Evolutionary conservation across 2,113 vertebrate genomes (phyloP).

Genomic region (Pagrus major): DNA sequence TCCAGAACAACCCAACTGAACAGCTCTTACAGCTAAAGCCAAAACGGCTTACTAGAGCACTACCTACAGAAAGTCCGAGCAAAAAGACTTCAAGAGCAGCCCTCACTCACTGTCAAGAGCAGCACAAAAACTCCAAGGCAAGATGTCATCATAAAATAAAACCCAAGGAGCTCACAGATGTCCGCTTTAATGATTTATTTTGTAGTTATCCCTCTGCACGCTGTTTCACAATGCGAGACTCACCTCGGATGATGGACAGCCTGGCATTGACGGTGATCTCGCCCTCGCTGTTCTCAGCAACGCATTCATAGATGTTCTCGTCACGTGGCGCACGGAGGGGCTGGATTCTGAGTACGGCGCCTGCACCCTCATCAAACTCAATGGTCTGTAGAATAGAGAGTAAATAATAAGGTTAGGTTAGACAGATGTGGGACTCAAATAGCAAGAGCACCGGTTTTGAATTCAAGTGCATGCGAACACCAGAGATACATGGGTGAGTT

Average conservation of each 20-base stretch:
- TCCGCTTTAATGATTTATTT: conserved; percentile 48
- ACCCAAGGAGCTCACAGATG: conserved; percentile 21
- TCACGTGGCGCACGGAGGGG: conserved; percentile 95
- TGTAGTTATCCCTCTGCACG: conserved; percentile 33
- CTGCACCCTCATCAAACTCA: conserved; percentile 96
- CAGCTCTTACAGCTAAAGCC: background rate
- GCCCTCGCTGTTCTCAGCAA: conserved; percentile 92
- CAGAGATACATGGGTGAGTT: background rate
- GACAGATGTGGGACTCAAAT: background rate
- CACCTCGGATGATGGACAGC: conserved; percentile 98
- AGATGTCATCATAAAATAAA: conserved; percentile 35
- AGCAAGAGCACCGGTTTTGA: background rate
- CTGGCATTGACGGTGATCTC: conserved; percentile 94
- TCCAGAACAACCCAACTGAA: background rate
- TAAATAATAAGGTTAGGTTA: background rate
- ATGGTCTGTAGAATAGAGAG: conserved; percentile 87
- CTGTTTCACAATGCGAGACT: conserved; percentile 51
- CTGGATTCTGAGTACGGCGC: conserved; percentile 96
- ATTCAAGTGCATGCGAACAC: background rate
- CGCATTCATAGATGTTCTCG: conserved; percentile 96
- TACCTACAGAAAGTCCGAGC: background rate
- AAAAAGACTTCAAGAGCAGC: conserved; percentile 12
- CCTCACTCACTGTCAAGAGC: background rate
- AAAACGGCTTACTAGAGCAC: background rate
- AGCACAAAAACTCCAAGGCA: conserved; percentile 17